Conservation (phyloP, 2,113 vertebrate species). For the Pteronura brasiliensis region DNA sequence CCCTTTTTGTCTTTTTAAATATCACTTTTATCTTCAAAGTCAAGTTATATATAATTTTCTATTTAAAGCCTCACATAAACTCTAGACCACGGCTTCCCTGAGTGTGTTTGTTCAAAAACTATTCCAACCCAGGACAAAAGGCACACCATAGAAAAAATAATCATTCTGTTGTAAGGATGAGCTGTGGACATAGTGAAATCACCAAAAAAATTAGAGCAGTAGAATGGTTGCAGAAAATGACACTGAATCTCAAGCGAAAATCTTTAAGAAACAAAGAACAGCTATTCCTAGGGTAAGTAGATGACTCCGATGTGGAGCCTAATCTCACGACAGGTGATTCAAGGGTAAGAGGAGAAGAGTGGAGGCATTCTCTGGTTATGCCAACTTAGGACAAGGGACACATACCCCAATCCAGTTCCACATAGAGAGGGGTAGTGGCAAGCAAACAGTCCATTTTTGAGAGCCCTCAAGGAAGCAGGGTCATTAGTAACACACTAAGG, state of each 20-base stretch:
- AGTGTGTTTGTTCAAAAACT: not conserved
- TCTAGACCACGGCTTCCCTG: not conserved
- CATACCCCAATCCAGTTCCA: not conserved
- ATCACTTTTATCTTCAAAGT: not conserved
- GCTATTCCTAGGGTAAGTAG: not conserved
- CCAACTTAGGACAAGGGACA: not conserved
- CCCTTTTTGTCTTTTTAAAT: not conserved
- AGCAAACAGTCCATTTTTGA: not conserved
- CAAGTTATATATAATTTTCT: not conserved
- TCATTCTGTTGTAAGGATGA: not conserved
- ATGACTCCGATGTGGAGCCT: not conserved
- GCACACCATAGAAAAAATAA: not conserved
- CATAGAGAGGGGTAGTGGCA: rapidly evolving
- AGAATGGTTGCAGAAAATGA: not conserved
- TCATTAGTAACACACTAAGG: not conserved
- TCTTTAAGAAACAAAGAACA: not conserved
- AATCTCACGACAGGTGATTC: not conserved
- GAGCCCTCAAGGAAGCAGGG: not conserved
- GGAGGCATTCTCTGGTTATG: not conserved
- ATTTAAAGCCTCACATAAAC: not conserved
- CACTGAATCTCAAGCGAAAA: not conserved
- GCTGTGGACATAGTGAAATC: not conserved
- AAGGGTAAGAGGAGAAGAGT: not conserved
- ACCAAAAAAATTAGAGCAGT: not conserved
- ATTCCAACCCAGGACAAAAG: not conserved